Evolutionary conservation across 2,797 vertebrate genomes (phyloP).

Genomic region (Xenentodon cancila): DNA sequence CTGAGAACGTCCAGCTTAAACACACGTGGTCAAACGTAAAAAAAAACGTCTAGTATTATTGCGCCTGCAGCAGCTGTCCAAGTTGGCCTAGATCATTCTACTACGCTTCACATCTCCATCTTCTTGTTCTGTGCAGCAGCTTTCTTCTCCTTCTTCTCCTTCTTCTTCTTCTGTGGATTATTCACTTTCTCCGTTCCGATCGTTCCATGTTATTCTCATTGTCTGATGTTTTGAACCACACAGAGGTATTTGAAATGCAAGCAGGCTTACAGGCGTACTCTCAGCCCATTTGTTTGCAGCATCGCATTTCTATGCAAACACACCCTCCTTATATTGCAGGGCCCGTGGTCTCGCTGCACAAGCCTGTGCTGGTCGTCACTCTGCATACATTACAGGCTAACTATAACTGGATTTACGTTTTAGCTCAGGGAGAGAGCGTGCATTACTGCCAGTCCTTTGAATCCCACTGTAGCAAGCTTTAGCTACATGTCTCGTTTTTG

Average conservation of each 20-base stretch:
- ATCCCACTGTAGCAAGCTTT: slow-evolving; percentile 51
- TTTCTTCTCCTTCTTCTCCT: slow-evolving; percentile 33
- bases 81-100: slow-evolving; percentile 62
- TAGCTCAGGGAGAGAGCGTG: slow-evolving; percentile 60
- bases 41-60: slow-evolving; percentile 43
- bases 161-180: slow-evolving; percentile 38
- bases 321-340: slow-evolving; percentile 34
- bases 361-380: slow-evolving; percentile 29
- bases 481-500: slow-evolving; percentile 19
- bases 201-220: slow-evolving; percentile 17
- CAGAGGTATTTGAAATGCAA: slow-evolving; percentile 49
- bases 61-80: slow-evolving; percentile 60
- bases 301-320: slow-evolving; percentile 57
- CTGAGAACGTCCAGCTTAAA: slow-evolving; percentile 1
- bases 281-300: slow-evolving; percentile 46
- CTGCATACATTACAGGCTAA: slow-evolving; percentile 64
- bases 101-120: slow-evolving; percentile 63
- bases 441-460: slow-evolving; percentile 54
- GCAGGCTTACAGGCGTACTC: slow-evolving; percentile 39
- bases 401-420: slow-evolving; percentile 68
- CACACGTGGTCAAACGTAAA: slow-evolving; percentile 13
- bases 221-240: slow-evolving; percentile 38
- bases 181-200: slow-evolving; percentile 8
- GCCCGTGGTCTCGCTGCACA: slow-evolving; percentile 43
- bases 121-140: slow-evolving; percentile 51